Evolutionary conservation across 2,797 vertebrate species (phyloP), one percentile per base, ranked within the genome.

Genomic region (Eulemur mongoz): DNA sequence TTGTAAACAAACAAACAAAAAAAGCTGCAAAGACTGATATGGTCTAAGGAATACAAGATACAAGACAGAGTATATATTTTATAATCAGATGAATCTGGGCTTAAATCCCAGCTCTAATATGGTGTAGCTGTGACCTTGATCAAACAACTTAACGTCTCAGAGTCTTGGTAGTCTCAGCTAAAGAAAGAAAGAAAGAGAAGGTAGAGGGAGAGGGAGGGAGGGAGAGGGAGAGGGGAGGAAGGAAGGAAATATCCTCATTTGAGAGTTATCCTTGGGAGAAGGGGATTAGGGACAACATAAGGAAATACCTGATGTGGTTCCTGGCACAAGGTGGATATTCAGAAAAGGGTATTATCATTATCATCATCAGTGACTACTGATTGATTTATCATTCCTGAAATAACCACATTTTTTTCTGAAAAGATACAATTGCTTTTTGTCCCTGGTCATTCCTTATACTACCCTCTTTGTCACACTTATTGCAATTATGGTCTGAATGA

Each of bases 11-110:
- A 78, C 38, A 61, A 35, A 84, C 27, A 17, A 30, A 57, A 25
- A 48, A 45, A 78, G 17, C 38, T 76, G 30, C 15, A 76, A 73
- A 92, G 40, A 2, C 67, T 89, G 61, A 18, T 61, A 43, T 67
- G 32, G 69, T 93, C 30, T 38, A 11, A 79, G 50, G n/a, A 78
- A 52, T n/a, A 17, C 59, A 69, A 85, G 79, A 65, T 76, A 82
- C 5, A 59, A 80, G 38, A 69, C 30, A 63, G 30, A 65, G 7
- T 25, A 57, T 27, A 83, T 12, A 20, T 50, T 82, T 89, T 82
- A n/a, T 23, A 92, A 67, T 50, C 73, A 92, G 59, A 76, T 8
- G 63, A 61, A 92, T 61, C 54, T 79, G 69, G 67, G 76, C 43
- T 82, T 22, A 78, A 38, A 86, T 90, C 70, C 27, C 76, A 79